Evolutionary conservation across 1,140 invertebrate genomes (phyloP).

Genomic region (Mizuhopecten yessoensis): DNA sequence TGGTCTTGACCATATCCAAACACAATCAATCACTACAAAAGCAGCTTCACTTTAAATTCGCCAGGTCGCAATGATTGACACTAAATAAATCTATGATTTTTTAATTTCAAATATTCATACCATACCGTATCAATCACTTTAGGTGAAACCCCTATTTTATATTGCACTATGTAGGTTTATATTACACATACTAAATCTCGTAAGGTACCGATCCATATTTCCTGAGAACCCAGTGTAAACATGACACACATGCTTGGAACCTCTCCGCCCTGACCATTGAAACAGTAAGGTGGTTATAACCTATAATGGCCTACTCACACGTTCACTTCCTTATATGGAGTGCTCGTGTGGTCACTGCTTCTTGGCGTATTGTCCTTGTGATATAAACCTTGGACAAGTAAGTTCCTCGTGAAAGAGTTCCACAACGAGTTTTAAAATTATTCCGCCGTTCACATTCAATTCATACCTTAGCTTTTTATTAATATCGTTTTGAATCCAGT

Average conservation of each 20-base stretch:
- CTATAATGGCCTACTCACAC: neutral
- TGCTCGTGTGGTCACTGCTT: neutral
- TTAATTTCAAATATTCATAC: neutral
- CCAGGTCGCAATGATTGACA: neutral
- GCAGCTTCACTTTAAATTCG: neutral
- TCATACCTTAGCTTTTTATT: neutral
- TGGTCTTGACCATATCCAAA: neutral
- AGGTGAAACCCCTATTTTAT: neutral
- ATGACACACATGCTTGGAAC: neutral
- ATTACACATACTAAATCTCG: neutral
- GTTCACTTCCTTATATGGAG: neutral
- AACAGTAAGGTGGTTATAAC: neutral
- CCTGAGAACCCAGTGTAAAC: neutral
- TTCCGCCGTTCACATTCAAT: neutral
- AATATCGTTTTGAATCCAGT: neutral
- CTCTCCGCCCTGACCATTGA: neutral
- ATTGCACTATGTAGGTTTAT: neutral
- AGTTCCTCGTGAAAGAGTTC: neutral
- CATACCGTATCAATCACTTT: neutral
- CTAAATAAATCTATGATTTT: neutral
- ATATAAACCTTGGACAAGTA: neutral
- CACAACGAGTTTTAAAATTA: neutral
- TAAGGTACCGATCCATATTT: conserved; percentile 5
- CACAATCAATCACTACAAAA: neutral
- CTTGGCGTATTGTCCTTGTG: neutral